A percentile compares a stretch with the other conserved stretches of the same genome.
These are phyloP conservation scores for Scaptomyza cyrtandrae DNA, from an alignment of 2,888 invertebrate species.

Conservation along the genomic window DNA sequence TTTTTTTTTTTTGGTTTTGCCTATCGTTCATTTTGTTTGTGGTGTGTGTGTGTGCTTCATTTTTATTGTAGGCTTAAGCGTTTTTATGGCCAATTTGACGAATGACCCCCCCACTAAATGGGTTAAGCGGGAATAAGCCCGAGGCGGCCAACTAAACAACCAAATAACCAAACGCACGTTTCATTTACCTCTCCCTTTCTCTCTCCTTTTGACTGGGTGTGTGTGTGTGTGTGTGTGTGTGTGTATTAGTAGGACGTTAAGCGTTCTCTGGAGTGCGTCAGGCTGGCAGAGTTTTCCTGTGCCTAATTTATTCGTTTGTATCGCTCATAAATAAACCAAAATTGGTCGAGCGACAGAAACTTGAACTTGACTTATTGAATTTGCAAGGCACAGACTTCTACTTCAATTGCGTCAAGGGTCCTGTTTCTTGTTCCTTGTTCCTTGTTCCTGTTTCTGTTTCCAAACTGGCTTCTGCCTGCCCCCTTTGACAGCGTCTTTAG, in stretches of 20 bases:
- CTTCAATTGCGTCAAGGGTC: constrained; percentile 58
- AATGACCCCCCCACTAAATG: constrained; percentile 71
- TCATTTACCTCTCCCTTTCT: constrained; percentile 3
- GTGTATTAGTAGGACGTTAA: constrained; percentile 46
- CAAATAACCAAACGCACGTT: constrained; percentile 59
- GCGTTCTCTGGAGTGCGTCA: constrained; percentile 41
- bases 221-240: constrained; percentile 8
- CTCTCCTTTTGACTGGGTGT: not conserved
- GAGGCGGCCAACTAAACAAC: constrained; percentile 58
- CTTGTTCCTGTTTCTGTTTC: not conserved
- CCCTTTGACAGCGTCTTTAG: constrained; percentile 26
- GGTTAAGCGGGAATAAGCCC: constrained; percentile 69
- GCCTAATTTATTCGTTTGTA: constrained; percentile 76
- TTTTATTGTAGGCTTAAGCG: constrained; percentile 70
- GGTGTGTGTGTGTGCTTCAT: constrained; percentile 44
- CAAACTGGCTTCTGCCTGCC: not conserved
- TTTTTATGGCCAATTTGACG: constrained; percentile 78
- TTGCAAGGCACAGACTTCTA: constrained; percentile 56
- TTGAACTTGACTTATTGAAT: constrained; percentile 75
- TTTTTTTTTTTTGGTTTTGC: constrained; percentile 29
- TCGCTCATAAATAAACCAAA: constrained; percentile 78
- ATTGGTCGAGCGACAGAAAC: constrained; percentile 68
- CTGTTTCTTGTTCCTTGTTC: constrained; percentile 20
- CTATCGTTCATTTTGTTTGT: constrained; percentile 55
- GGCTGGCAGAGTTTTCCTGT: constrained; percentile 47